Percentiles rank a stretch among this genome's conserved stretches.
Evolutionary conservation across 2,113 vertebrate genomes (phyloP).

Genomic region (Ginglymostoma cirratum): DNA sequence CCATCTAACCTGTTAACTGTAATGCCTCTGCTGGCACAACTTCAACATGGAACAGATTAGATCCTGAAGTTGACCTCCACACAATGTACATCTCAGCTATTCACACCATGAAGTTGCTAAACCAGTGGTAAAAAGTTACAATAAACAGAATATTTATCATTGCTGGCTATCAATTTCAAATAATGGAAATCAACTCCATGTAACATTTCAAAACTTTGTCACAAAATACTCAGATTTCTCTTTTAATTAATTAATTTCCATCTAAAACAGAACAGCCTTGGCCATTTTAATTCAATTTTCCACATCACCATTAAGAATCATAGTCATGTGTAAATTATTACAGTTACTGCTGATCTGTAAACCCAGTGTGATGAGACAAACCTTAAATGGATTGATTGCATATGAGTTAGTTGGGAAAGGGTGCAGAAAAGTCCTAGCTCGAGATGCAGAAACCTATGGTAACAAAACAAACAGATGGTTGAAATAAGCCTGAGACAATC

Average conservation of each 20-base stretch:
- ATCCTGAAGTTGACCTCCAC: not conserved
- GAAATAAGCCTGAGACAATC: not conserved
- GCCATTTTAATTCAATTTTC: constrained; percentile 1
- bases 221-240: no score
- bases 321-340: constrained; percentile 41
- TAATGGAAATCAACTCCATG: not conserved
- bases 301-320: constrained; percentile 29
- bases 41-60: not conserved
- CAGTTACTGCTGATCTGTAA: constrained; percentile 39
- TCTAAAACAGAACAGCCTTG: not conserved
- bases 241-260: not conserved
- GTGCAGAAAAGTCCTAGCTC: constrained; percentile 77
- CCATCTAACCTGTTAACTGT: not conserved
- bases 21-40: not conserved
- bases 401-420: constrained; percentile 95
- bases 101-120: not conserved
- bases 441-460: constrained; percentile 79
- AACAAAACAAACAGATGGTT: constrained; percentile 65
- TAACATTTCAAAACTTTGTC: not conserved
- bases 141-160: not conserved
- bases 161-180: not conserved
- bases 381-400: constrained; percentile 95
- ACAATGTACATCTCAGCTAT: not conserved
- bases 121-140: not conserved
- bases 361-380: constrained; percentile 63